Percentiles rank a stretch among this genome's conserved stretches.
These are phyloP conservation scores for Lobophora halterata DNA, from an alignment of 2,888 invertebrate species.

Conservation along the genomic window DNA sequence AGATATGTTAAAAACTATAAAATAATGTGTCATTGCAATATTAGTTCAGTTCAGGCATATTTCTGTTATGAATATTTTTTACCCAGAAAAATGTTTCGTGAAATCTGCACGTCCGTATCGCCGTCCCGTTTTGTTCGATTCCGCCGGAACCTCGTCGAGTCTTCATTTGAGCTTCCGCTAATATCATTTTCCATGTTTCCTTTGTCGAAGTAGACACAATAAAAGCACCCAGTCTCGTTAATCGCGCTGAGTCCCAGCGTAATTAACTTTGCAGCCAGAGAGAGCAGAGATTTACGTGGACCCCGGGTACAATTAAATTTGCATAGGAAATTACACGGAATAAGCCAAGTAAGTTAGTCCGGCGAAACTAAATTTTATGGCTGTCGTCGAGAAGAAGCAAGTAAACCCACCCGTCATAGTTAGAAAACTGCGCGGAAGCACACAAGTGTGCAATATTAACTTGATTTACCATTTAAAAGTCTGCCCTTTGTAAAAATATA, in stretches of 20 bases:
- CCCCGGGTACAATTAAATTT: conserved; percentile 79
- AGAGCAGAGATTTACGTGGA: conserved; percentile 76
- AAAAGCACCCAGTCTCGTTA: conserved; percentile 69
- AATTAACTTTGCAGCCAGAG: conserved; percentile 76
- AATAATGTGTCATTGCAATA: no score
- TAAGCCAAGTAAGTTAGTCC: conserved; percentile 71
- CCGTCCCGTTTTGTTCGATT: conserved; percentile 7
- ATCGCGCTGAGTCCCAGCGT: conserved; percentile 68
- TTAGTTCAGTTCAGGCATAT: no score
- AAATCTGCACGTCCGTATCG: conserved; percentile 1
- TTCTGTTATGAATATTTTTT: no score
- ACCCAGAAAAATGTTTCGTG: no score
- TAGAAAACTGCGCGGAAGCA: conserved; percentile 20
- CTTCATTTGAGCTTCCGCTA: conserved; percentile 42
- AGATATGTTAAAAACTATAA: no score
- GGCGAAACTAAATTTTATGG: conserved; percentile 66
- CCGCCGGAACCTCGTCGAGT: conserved; percentile 3
- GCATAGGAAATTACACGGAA: conserved; percentile 78
- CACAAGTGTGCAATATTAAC: conserved; percentile 26
- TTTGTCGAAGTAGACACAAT: conserved; percentile 73
- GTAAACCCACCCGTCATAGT: conserved; percentile 33
- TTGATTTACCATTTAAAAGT: conserved; percentile 20
- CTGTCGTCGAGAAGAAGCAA: conserved; percentile 42
- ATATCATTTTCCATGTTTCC: conserved; percentile 59
- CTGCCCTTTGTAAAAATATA: conserved; percentile 1